These are phyloP conservation scores for Tribolium madens DNA, from an alignment of 1,140 invertebrate species.

Conservation along the genomic window DNA sequence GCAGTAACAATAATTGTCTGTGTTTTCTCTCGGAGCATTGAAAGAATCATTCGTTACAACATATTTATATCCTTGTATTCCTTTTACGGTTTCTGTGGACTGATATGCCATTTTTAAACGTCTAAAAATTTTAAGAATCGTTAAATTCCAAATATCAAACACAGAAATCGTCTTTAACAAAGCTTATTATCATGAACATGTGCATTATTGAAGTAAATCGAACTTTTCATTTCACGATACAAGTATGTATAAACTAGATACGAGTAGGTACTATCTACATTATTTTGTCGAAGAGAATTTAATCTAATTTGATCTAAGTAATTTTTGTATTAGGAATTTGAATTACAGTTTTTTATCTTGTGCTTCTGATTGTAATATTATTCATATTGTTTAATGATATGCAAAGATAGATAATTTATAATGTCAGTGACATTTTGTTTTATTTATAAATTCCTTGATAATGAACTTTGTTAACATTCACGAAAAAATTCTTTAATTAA, in stretches of 20 bases:
- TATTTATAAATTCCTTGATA: constrained; percentile 25
- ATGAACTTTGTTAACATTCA: constrained; percentile 4
- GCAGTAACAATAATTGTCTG: constrained; percentile 62
- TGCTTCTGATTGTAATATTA: too few relatives aligned
- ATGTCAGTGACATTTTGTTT: constrained; percentile 9
- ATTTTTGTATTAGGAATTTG: too few relatives aligned
- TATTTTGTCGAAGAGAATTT: too few relatives aligned
- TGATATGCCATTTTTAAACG: constrained; percentile 53
- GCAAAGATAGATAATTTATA: not conserved
- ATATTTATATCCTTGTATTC: constrained; percentile 59
- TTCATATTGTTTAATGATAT: too few relatives aligned
- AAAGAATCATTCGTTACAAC: constrained; percentile 54
- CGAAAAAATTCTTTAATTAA: constrained; percentile 1
- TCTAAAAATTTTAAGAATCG: constrained; percentile 52
- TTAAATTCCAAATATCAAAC: too few relatives aligned
- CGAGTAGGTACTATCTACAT: too few relatives aligned
- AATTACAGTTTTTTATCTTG: too few relatives aligned
- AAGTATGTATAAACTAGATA: too few relatives aligned
- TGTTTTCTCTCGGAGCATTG: constrained; percentile 42
- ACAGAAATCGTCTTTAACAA: not conserved
- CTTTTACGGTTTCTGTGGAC: constrained; percentile 51
- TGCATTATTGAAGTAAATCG: too few relatives aligned
- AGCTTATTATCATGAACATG: not conserved
- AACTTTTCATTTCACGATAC: too few relatives aligned
- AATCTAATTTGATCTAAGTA: too few relatives aligned